Evolutionary conservation across 2,888 invertebrate species (phyloP), one percentile per base, ranked within the genome.

Genomic region (Polyommatus iphigenia): DNA sequence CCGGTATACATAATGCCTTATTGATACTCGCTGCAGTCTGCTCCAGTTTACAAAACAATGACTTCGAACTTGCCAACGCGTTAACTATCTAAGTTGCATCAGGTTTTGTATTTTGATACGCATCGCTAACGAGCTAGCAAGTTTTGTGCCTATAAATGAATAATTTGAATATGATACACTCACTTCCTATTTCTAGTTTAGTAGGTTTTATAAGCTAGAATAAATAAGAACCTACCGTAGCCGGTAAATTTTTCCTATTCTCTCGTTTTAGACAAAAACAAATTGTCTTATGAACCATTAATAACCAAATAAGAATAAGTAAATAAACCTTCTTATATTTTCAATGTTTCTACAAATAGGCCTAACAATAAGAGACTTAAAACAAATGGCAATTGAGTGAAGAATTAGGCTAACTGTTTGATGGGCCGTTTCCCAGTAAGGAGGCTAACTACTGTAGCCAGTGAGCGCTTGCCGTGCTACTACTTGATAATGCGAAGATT

Each of bases 401-500:
- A 57, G 57, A 78, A 72, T 72, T 24, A 73, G 78, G 79, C 78
- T 80, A 82, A 82, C 80, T 82, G 81, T 79, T 80, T 81, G 83
- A 82, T 83, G 83, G 80, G 81, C 81, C 81, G 82, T 83, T 86
- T 82, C 82, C 62, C 67, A 67, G 67, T 67, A 67, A 67, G 67
- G 29, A 67, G 18, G 67, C 67, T 67, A 67, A 67, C 67, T 29
- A 10, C 29, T 67, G 67, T 32, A 29, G 13, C 67, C 29, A 67
- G 67, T 67, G 15, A 29, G 67, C 62, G 62, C 59, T 20, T 59
- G 59, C 59, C 59, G 7, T n/a, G n/a, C 59, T 59, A 67, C 67
- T 29, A 67, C 67, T 29, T 67, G 67, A 29, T 67, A 67, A 32
- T 67, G 67, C 6, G 67, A 32, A 15, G 67, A 32, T 67, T 29